Evolutionary conservation across 2,113 vertebrate genomes (phyloP), one percentile per base, ranked within the genome.

Genomic region (Brachirus orientalis): DNA sequence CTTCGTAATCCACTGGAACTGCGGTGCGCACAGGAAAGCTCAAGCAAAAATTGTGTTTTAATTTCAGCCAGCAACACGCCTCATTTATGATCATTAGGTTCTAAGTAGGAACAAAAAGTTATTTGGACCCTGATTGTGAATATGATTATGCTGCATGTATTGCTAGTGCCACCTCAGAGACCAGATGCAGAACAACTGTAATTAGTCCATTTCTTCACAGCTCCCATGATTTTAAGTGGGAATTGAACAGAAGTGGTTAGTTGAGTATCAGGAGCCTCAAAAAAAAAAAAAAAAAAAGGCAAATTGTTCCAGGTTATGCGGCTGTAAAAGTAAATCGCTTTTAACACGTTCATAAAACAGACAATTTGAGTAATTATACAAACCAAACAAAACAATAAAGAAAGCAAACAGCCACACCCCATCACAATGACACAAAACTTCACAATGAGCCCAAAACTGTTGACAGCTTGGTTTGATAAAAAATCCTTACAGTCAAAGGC

Each of bases 51-150:
- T 63, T 10, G 2, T 52, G 72, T 72, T 62, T 72, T 47, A 59
- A 54, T 57, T n/a, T 64, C 56, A 82, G 73, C 47, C 43, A 12
- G 47, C 69, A 35, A 63, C 72, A 71, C 40, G 10, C 63, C 43
- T 50, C 2, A 0, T 65, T 60, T 71, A 50, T 77, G 68, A 72
- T 78, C 41, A 70, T 69, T 63, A 65, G 63, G 55, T 59, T 52
- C 45, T 33, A 79, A 81, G 14, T 7, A 35, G 45, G n/a, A 54
- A 17, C 35, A 54, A 47, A 19, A 47, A 19, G n/a, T 48, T 58
- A 63, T 69, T 86, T 92, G 90, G 86, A 87, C 89, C 90, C 85
- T 66, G 80, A 81, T 66, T 86, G 72, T 59, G 68, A 68, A 73
- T 74, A 70, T 69, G 83, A 62, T 65, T 76, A 46, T 84, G 73